Evolutionary conservation across 2,797 vertebrate genomes (phyloP), one percentile per base, ranked within the genome.

Genomic region (Acestrorhynchus altus): DNA sequence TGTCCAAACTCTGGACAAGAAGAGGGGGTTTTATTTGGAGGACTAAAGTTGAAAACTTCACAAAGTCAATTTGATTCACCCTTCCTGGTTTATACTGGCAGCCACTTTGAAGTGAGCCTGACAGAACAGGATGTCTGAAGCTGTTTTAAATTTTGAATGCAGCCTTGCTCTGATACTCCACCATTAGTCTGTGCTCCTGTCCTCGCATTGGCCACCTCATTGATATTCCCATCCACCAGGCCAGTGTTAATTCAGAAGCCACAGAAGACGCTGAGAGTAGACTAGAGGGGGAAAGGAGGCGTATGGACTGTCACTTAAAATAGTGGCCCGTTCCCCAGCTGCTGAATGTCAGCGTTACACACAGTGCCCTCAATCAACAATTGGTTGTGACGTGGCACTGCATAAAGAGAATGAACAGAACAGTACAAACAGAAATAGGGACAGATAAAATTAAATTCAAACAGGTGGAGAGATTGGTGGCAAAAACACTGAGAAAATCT

Each of bases 81-180:
- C 60, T 22, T 66, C 75, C 69, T 44, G 63, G n/a, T 44, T 70
- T 68, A 80, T 71, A 77, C 74, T 64, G 73, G 59, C 57, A 44
- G 57, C 61, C 67, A 71, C 80, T 85, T 80, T 83, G 79, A 79
- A 83, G 80, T 54, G 67, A 78, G 67, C 65, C 67, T 76, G 81
- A 82, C 67, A 79, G 82, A 75, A 76, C 66, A 67, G 74, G 78
- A 73, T 70, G 80, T 83, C 78, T 59, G 52, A 54, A 71, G 77
- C 59, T 59, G 77, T 57, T 83, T 80, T 57, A 78, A 67, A 75
- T 80, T 83, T 76, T 78, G 24, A 72, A 69, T 68, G 76, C 76
- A 26, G 28, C 57, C 72, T 72, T 56, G 51, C 67, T 82, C 67
- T 12, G 47, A 77, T 74, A 42, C 40, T 59, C 61, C 15, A 80